phyloP scores from a whole-genome alignment of 2,888 invertebrate genomes.

The Synergus laeviventris region DNA sequence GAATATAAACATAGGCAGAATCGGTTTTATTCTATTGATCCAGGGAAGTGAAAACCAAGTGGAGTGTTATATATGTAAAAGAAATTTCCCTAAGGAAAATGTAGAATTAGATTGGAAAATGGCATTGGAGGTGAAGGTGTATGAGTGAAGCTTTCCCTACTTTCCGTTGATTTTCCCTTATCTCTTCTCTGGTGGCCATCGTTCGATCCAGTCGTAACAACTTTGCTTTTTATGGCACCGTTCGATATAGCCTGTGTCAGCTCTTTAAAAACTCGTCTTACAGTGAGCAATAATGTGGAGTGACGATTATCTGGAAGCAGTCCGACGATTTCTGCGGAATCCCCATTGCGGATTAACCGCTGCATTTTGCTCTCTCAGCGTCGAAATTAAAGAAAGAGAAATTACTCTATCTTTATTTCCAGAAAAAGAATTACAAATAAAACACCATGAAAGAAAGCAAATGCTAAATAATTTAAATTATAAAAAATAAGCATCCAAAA shows the following conservation, averaged over 20 bases:
- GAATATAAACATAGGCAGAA: background rate
- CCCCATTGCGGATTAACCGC: conserved; percentile 28
- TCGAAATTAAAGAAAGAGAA: conserved; percentile 31
- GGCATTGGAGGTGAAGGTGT: conserved; percentile 22
- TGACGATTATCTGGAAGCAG: conserved; percentile 34
- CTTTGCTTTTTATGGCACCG: conserved; percentile 35
- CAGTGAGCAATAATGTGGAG: conserved; percentile 38
- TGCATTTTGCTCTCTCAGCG: conserved; percentile 14
- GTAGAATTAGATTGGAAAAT: conserved; percentile 32
- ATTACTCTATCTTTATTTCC: conserved; percentile 31
- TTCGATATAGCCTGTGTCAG: conserved; percentile 33
- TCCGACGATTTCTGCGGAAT: conserved; percentile 8
- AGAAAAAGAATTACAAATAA: conserved; percentile 13
- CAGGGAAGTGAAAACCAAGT: conserved; percentile 8
- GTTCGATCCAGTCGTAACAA: conserved; percentile 32
- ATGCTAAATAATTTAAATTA: background rate
- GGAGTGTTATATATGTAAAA: background rate
- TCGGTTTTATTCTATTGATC: conserved; percentile 12
- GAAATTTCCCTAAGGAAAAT: conserved; percentile 36
- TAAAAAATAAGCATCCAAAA: background rate
- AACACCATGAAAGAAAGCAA: background rate
- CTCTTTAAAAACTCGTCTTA: conserved; percentile 35
- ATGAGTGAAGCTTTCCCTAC: conserved; percentile 15
- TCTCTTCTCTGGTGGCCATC: conserved; percentile 20
- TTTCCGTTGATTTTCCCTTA: conserved; percentile 34